These are phyloP conservation scores for Amniataba percoides DNA, from an alignment of 2,797 vertebrate species.

Conservation along the genomic window DNA sequence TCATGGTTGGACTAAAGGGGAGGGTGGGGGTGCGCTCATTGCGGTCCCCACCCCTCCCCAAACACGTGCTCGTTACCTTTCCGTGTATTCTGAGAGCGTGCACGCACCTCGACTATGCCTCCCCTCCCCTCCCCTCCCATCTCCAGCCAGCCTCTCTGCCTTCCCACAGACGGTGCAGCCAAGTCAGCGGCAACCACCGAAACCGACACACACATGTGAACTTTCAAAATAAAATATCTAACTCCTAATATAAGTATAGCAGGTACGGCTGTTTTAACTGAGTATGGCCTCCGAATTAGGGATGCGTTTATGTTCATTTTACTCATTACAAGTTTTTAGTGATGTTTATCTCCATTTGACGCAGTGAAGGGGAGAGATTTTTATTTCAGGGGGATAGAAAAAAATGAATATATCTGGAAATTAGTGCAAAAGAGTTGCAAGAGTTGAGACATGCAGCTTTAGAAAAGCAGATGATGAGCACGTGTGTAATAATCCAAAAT, in stretches of 20 bases:
- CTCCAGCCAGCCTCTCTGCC: conserved; percentile 1
- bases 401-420: background rate
- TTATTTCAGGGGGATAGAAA: background rate
- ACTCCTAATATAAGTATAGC: too few relatives aligned
- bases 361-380: too few relatives aligned
- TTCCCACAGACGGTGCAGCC: conserved; percentile 27
- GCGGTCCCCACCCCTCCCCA: conserved; percentile 44
- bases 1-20: conserved; percentile 5
- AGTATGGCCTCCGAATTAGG: too few relatives aligned
- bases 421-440: background rate
- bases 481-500: background rate
- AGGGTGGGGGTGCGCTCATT: conserved; percentile 13
- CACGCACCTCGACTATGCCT: conserved; percentile 58
- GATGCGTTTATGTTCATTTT: too few relatives aligned
- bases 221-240: conserved; percentile 47
- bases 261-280: background rate
- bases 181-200: conserved; percentile 4
- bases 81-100: conserved; percentile 55
- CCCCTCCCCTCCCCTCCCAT: conserved; percentile 48
- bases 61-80: conserved; percentile 62
- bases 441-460: background rate
- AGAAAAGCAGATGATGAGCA: background rate
- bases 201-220: conserved; percentile 46
- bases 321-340: too few relatives aligned
- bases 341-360: background rate